These are phyloP conservation scores for Misgurnus mizolepis DNA, from an alignment of 2,113 vertebrate genomes.

Conservation along the genomic window DNA sequence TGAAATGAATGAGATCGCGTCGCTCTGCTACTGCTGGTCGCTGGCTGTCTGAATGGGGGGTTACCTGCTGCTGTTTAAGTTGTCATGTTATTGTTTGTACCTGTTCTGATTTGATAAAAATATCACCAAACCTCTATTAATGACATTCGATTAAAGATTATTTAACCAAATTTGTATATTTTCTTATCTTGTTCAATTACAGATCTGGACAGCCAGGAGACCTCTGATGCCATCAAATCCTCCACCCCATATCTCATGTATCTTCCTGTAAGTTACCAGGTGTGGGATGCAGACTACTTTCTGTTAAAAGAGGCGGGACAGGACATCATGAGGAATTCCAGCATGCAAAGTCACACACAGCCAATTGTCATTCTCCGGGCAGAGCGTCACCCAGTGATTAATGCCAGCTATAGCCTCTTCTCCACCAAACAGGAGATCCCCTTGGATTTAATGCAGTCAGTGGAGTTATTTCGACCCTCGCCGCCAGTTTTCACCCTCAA, in stretches of 20 bases:
- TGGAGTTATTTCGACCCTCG: conserved; percentile 71
- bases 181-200: conserved; percentile 43
- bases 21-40: no score
- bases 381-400: conserved; percentile 76
- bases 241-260: conserved; percentile 83
- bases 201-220: conserved; percentile 83
- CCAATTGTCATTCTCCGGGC: conserved; percentile 85
- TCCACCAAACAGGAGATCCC: conserved; percentile 76
- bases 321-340: conserved; percentile 93
- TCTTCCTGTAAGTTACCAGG: conserved; percentile 83
- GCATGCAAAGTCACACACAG: conserved; percentile 86
- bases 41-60: no score
- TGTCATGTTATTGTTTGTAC: no score
- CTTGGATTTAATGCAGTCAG: conserved; percentile 76
- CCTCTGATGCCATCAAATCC: conserved; percentile 77
- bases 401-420: conserved; percentile 82
- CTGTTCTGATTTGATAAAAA: no score
- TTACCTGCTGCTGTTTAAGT: no score
- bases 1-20: no score
- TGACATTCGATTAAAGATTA: no score
- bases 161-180: no score
- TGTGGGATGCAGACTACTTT: conserved; percentile 82
- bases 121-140: no score
- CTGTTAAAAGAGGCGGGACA: conserved; percentile 90
- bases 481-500: conserved; percentile 75